Conservation (phyloP, 2,888 invertebrate species). For the Syrista parreyssii region DNA sequence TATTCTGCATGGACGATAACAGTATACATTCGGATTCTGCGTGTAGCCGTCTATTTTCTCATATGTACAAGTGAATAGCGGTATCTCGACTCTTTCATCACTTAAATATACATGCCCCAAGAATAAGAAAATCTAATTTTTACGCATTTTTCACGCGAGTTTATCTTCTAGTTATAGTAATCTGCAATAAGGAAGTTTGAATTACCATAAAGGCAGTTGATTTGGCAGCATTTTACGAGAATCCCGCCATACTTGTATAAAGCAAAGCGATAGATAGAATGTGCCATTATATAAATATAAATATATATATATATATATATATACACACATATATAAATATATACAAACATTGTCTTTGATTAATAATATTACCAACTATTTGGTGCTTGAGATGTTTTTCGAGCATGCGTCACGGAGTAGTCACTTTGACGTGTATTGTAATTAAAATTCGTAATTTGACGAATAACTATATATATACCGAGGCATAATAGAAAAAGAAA, state of each 20-base stretch:
- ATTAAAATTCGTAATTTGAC: constrained; percentile 8
- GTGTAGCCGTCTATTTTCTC: neutral
- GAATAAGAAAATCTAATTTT: neutral
- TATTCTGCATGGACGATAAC: constrained; percentile 22
- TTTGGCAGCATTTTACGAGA: constrained; percentile 32
- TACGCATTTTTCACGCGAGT: neutral
- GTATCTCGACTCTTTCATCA: neutral
- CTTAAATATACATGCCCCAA: neutral
- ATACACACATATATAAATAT: neutral
- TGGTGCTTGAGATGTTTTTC: constrained; percentile 34
- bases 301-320: constrained; percentile 16
- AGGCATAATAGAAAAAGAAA: constrained; percentile 4
- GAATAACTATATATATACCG: constrained; percentile 5
- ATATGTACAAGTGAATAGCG: neutral
- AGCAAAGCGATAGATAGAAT: constrained; percentile 34
- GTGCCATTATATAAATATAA: constrained; percentile 50
- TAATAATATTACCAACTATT: constrained; percentile 26
- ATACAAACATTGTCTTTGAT: constrained; percentile 24
- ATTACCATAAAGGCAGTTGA: constrained; percentile 20
- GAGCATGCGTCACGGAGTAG: constrained; percentile 12
- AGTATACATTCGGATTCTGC: neutral
- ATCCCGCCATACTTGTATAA: constrained; percentile 40
- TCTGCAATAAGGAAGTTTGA: neutral
- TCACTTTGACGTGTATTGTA: constrained; percentile 9
- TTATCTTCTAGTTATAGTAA: neutral